Evolutionary conservation across 2,888 invertebrate genomes (phyloP), one percentile per base, ranked within the genome.

Genomic region (Keiferia lycopersicella): DNA sequence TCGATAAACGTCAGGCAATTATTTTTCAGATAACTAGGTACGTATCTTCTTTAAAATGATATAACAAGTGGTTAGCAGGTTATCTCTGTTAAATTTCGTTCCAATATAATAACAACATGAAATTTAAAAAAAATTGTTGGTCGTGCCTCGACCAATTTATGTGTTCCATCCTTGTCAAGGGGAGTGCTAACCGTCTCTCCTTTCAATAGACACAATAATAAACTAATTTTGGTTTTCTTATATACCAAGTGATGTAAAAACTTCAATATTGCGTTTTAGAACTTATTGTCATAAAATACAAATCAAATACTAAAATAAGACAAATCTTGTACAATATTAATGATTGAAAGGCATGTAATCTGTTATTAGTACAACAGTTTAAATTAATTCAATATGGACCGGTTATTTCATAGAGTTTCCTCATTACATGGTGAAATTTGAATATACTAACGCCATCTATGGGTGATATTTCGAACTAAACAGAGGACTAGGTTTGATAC

Each of bases 101-200:
- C n/a, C n/a, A n/a, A n/a, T n/a, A n/a, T n/a, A n/a, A n/a, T n/a
- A n/a, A n/a, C 62, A 62, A 62, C 34, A 62, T n/a, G 0, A 10
- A n/a, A n/a, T n/a, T n/a, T 18, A 14, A 66, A 72, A 81, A 83
- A 83, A 85, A 82, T 78, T 74, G 73, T 75, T 77, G 82, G 80
- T 80, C 77, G 80, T 84, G 82, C 83, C 83, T 78, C 81, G 77
- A 81, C 82, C 83, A 58, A 78, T 77, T 76, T 78, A 64, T 86
- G 84, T 86, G 83, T 81, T 87, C 96, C 96, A 96, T 96, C 96
- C 96, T 98, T 97, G 96, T 97, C 97, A 95, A 98, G 97, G 96
- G 96, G 96, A 96, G 96, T 96, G 96, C 96, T 96, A 96, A 96
- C 96, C 95, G 93, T 96, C 98, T 98, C 98, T 98, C 98, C 98